A percentile compares a stretch with the other conserved stretches of the same genome.
Evolutionary conservation across 2,888 invertebrate genomes (phyloP).

Genomic region (Neoscelio sp.): DNA sequence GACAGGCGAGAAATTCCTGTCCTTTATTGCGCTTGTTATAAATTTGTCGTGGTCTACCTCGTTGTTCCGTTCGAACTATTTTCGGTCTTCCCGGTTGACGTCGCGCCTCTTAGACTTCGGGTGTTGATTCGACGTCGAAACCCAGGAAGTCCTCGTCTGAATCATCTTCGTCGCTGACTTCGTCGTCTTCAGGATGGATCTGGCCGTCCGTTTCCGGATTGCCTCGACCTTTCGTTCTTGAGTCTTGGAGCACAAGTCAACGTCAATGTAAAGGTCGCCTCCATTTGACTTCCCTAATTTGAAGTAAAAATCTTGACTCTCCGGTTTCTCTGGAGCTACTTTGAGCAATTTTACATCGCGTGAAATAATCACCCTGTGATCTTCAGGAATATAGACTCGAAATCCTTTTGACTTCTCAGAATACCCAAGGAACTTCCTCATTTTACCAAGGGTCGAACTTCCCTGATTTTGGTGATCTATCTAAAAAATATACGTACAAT

Average conservation of each 20-base stretch:
- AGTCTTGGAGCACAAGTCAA: not conserved
- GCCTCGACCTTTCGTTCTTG: not conserved
- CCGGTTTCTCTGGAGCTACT: not conserved
- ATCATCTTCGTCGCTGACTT: not conserved
- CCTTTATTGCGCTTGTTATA: slow-evolving; percentile 12
- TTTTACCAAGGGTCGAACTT: slow-evolving; percentile 42
- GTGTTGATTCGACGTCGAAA: not conserved
- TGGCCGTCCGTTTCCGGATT: not conserved
- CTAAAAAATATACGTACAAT: slow-evolving; percentile 47
- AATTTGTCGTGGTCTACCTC: slow-evolving; percentile 12
- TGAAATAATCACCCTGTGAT: slow-evolving; percentile 3
- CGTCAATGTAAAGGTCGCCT: not conserved
- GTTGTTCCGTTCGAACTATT: slow-evolving; percentile 9
- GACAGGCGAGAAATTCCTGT: not conserved
- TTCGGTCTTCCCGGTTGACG: slow-evolving; percentile 18
- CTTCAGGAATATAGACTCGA: slow-evolving; percentile 12
- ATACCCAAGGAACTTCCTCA: slow-evolving; percentile 31
- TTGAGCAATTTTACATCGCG: slow-evolving; percentile 22
- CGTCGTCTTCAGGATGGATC: not conserved
- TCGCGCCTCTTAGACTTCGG: not conserved
- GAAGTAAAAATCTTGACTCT: not conserved
- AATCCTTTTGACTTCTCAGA: slow-evolving; percentile 18
- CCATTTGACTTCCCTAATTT: not conserved
- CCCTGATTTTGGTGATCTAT: slow-evolving; percentile 6
- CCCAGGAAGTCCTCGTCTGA: not conserved